Evolutionary conservation across 2,888 invertebrate genomes (phyloP).

Genomic region (Oscheius sp.): DNA sequence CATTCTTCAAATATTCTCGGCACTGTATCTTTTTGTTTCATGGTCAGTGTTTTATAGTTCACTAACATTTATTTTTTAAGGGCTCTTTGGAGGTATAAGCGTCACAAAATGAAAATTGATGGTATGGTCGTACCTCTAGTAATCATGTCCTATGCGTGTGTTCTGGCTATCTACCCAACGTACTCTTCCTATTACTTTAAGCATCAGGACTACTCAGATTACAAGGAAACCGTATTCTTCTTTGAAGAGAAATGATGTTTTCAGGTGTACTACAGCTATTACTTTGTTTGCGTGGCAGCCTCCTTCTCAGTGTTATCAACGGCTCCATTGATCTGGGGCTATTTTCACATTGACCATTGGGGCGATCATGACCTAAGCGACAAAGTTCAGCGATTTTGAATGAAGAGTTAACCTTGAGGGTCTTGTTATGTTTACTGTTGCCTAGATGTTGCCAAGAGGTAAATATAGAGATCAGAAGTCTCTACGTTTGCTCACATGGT

Average conservation of each 20-base stretch:
- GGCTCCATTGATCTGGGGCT: constrained; percentile 6
- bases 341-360: constrained; percentile 11
- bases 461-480: constrained; percentile 16
- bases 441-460: background rate
- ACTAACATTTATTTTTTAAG: background rate
- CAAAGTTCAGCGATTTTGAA: constrained; percentile 7
- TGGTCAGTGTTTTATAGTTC: background rate
- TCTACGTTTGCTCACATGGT: constrained; percentile 25
- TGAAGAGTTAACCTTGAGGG: background rate
- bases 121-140: constrained; percentile 1
- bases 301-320: background rate
- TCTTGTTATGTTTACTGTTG: background rate
- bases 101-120: constrained; percentile 19
- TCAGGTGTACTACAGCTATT: constrained; percentile 22
- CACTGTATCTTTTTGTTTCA: constrained; percentile 12
- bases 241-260: background rate
- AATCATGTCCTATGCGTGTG: constrained; percentile 15
- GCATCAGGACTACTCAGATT: background rate
- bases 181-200: constrained; percentile 14
- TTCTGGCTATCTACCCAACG: background rate
- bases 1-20: constrained; percentile 19
- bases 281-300: background rate
- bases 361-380: constrained; percentile 21
- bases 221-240: background rate
- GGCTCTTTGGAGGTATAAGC: constrained; percentile 20